Evolutionary conservation across 2,797 vertebrate species (phyloP), one percentile per base, ranked within the genome.

Genomic region (Sarcophilus harrisii): DNA sequence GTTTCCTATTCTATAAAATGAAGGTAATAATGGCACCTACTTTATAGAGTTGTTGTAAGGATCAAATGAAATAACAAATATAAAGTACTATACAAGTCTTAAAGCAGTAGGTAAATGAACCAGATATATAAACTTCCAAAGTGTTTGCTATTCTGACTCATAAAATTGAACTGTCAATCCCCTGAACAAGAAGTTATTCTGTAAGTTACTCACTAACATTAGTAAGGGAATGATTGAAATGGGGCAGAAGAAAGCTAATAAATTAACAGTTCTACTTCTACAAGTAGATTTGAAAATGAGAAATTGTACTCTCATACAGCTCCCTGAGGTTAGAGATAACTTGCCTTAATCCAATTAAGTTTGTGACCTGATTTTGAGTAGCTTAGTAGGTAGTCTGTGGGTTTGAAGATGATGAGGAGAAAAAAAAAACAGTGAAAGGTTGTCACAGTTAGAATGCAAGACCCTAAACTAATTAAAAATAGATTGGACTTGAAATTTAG

Each of bases 121-220:
- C 18, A 89, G 81, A 90, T 92, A 8, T 54, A 3, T 32, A 58
- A 3, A 18, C 12, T 45, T 60, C 0, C 0, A 24, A 94, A 57
- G 73, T 62, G 92, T 93, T 93, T 38, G 60, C 10, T 81, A 62
- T 90, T 93, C 93, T 91, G 52, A 57, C 92, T 92, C 94, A 92
- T 57, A 54, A 89, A 93, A 91, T 91, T 92, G 73, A 97, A 57
- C 96, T 95, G 58, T 96, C 94, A 87, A 1, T 97, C 91, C 73
- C 2, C 57, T 57, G 91, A 95, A 55, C 2, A 0, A 52, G 57
- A 24, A 5, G 45, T 73, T 24, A 3, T 30, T 4, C 0, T 3
- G 6, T 3, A 55, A 90, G 45, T 38, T 49, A 10, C 92, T 87
- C 90, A 57, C 27, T 62, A 57, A 6, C 1, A 6, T 3, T 28